These are phyloP conservation scores for Salvelinus sp. DNA, from an alignment of 2,113 vertebrate genomes.

Conservation along the genomic window DNA sequence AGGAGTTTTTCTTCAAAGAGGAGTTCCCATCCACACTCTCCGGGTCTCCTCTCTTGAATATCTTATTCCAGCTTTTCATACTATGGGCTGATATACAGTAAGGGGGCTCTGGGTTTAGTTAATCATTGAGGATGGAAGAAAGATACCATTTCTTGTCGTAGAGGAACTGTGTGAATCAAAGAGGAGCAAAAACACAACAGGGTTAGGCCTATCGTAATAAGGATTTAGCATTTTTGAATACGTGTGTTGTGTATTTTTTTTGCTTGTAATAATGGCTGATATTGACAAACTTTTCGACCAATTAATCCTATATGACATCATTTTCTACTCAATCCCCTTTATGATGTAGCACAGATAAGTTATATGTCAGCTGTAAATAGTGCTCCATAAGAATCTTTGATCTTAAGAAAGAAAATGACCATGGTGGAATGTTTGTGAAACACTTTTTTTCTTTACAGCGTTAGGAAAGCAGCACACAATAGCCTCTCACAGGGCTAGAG, in stretches of 20 bases:
- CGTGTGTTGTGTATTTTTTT: too few relatives aligned
- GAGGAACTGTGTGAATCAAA: too few relatives aligned
- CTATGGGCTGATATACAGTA: slow-evolving; percentile 4
- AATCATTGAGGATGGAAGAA: not conserved
- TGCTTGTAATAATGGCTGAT: too few relatives aligned
- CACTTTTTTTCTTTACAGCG: not conserved
- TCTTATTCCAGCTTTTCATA: slow-evolving; percentile 53
- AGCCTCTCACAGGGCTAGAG: not conserved
- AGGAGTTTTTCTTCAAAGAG: slow-evolving; percentile 29
- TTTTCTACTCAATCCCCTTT: too few relatives aligned
- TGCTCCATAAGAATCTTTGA: not conserved
- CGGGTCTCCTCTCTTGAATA: slow-evolving; percentile 21
- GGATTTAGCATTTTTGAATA: too few relatives aligned
- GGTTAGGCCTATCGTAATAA: too few relatives aligned
- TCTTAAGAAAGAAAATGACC: not conserved
- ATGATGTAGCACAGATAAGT: not conserved
- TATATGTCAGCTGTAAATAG: not conserved
- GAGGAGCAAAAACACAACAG: too few relatives aligned
- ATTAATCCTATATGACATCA: too few relatives aligned
- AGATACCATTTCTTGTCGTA: not conserved
- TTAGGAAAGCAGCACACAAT: not conserved
- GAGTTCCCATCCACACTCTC: slow-evolving; percentile 26
- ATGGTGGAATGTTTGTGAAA: not conserved
- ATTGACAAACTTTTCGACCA: too few relatives aligned
- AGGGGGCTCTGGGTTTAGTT: not conserved